Evolutionary conservation across 2,113 vertebrate species (phyloP), one percentile per base, ranked within the genome.

Genomic region (Lontra canadensis): DNA sequence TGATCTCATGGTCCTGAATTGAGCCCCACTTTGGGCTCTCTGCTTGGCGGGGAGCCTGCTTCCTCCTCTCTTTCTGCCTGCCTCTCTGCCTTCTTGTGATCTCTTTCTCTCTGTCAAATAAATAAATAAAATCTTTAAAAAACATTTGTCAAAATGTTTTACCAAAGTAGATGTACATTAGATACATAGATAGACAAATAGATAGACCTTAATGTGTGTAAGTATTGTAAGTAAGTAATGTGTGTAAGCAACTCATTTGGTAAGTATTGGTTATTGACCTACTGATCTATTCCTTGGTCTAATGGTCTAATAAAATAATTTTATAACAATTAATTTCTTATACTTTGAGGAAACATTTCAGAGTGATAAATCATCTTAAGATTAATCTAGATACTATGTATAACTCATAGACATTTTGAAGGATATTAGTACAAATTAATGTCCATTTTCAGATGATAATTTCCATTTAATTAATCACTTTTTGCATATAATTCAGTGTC

Each of bases 381-480:
- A 93, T 96, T 96, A 97, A 90, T 88, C 20, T 47, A 85, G 52
- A 80, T 93, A 92, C 76, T 55, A 94, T 82, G 26, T 88, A 97
- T 93, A 86, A 91, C n/a, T 88, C 61, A 25, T 6, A 96, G 97
- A 96, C 36, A 81, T 88, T 90, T 57, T 85, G 91, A 94, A 88
- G 65, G 49, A 96, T 82, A 96, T 94, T 96, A 88, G 36, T 49
- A 90, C 34, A 88, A 95, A 97, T 97, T 96, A 95, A 86, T 97
- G 73, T 57, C 61, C 65, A 95, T 92, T 96, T 96, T 97, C 88
- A 94, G 52, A 90, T 82, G 6, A 61, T 92, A 94, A 96, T 97
- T 96, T 94, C 96, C 94, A 93, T 94, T 74, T 13, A 82, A 95
- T 97, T 97, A 94, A 85, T 97, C 69, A 95, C 21, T 63, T 87